phyloP scores from a whole-genome alignment of 2,888 invertebrate species.

The Cynaeus angustus region DNA sequence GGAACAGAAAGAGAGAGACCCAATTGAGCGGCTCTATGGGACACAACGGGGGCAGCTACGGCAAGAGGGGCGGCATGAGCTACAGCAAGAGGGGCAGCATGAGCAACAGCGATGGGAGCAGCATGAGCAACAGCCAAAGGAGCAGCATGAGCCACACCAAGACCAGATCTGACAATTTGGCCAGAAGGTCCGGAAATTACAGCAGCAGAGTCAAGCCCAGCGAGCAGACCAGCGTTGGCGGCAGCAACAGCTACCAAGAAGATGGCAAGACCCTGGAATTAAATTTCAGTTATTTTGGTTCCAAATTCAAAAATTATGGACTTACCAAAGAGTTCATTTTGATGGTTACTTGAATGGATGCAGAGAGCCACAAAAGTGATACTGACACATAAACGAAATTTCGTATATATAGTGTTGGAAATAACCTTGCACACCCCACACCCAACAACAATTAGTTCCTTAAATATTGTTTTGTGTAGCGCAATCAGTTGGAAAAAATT shows the following conservation, averaged over 20 bases:
- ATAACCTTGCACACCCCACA: constrained; percentile 63
- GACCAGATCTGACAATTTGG: constrained; percentile 38
- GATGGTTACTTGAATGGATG: constrained; percentile 38
- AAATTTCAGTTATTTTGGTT: constrained; percentile 1
- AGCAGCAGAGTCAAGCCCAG: constrained; percentile 49
- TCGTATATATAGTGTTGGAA: constrained; percentile 58
- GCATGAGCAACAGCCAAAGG: constrained; percentile 41
- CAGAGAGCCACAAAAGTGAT: constrained; percentile 51
- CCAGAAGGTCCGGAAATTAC: constrained; percentile 51
- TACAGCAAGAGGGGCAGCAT: constrained; percentile 56
- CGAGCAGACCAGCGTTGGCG: constrained; percentile 41
- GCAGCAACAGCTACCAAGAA: constrained; percentile 42
- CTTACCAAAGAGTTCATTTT: constrained; percentile 51
- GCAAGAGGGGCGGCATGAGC: constrained; percentile 54
- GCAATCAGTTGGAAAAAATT: constrained; percentile 16
- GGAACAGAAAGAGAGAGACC: constrained; percentile 45
- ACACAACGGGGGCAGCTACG: constrained; percentile 39
- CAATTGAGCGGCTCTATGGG: constrained; percentile 32
- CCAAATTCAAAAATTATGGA: neutral
- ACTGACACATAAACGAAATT: constrained; percentile 52
- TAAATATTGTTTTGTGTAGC: constrained; percentile 24
- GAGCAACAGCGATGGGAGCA: constrained; percentile 42
- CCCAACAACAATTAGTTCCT: constrained; percentile 29
- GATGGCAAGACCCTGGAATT: constrained; percentile 41
- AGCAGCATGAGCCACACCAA: constrained; percentile 59